Base-by-base conservation (phyloP, 2,113 vertebrate species). In the Glareola pratincola region DNA sequence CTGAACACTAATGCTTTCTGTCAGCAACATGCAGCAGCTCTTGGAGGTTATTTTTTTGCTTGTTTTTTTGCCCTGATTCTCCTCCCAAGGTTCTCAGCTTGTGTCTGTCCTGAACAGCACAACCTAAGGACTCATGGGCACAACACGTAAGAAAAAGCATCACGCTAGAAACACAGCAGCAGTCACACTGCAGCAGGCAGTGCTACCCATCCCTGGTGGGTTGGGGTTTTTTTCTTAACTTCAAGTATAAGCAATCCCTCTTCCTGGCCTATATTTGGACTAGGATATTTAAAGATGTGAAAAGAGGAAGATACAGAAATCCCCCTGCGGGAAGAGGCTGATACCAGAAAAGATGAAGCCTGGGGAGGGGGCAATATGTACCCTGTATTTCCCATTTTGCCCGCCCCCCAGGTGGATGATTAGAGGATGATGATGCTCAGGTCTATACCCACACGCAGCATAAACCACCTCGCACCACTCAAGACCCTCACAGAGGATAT, bases 291-390 rank as follows among this genome's bases (percentile, higher is more conserved):
- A 78, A 85, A 80, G 72, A 62, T 0, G 0, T 14, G 8, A 39
- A 64, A 63, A 82, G 68, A 89, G 43, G 39, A 77, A 91, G 43
- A 64, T 18, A 67, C 0, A 0, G 67, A 88, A 94, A 83, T 48
- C 18, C n/a, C 30, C 39, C 48, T 16, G 23, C 0, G 2, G n/a
- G 39, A 59, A 19, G 37, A 85, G 23, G 45, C 59, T 74, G 50
- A 3, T n/a, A n/a, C 5, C 34, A 77, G 50, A 50, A n/a, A 83
- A 80, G 45, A 39, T 1, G n/a, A 81, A 53, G 18, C 17, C 4
- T 23, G 12, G 3, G 7, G 47, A 2, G 9, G 16, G 5, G 39
- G 27, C 30, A 27, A 71, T 4, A 19, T 0, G 2, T 10, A 62
- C 43, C 13, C 36, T 3, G 0, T 32, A n/a, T 26, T 89, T 36